These are phyloP conservation scores for Papilio dardanus DNA, from an alignment of 1,140 invertebrate species.

Conservation along the genomic window DNA sequence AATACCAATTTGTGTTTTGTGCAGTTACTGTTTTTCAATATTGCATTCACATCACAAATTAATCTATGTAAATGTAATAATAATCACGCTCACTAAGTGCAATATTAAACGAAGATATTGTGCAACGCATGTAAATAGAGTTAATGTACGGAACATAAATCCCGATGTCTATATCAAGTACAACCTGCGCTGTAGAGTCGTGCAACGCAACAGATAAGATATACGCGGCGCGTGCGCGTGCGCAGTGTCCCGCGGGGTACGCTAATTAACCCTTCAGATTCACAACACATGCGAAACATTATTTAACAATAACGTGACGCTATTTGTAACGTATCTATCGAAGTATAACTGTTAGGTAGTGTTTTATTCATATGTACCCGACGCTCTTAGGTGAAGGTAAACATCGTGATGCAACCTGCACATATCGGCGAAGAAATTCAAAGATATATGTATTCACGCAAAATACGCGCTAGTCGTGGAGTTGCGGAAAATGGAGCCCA, in stretches of 20 bases:
- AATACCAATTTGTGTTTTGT: no score
- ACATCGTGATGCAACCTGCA: no score
- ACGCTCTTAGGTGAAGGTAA: no score
- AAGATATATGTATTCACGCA: no score
- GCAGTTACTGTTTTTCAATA: no score
- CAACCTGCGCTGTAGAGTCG: conserved; percentile 57
- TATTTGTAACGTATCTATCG: conserved; percentile 46
- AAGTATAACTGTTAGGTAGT: conserved; percentile 13
- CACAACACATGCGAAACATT: conserved; percentile 59
- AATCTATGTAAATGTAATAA: neutral
- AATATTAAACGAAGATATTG: conserved; percentile 13
- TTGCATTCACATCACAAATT: neutral
- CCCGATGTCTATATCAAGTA: conserved; percentile 30
- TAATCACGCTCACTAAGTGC: neutral
- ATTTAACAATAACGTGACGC: conserved; percentile 61
- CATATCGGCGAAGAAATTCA: no score
- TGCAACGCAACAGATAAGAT: conserved; percentile 69
- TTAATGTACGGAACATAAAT: conserved; percentile 25
- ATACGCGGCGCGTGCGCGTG: conserved; percentile 64
- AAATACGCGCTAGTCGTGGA: no score
- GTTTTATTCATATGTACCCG: conserved; percentile 4
- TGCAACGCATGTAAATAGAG: conserved; percentile 10
- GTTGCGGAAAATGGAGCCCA: neutral
- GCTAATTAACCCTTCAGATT: conserved; percentile 79
- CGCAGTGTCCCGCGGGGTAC: conserved; percentile 62